Conservation (phyloP, 2,797 vertebrate species). For the Eulemur rubriventer region DNA sequence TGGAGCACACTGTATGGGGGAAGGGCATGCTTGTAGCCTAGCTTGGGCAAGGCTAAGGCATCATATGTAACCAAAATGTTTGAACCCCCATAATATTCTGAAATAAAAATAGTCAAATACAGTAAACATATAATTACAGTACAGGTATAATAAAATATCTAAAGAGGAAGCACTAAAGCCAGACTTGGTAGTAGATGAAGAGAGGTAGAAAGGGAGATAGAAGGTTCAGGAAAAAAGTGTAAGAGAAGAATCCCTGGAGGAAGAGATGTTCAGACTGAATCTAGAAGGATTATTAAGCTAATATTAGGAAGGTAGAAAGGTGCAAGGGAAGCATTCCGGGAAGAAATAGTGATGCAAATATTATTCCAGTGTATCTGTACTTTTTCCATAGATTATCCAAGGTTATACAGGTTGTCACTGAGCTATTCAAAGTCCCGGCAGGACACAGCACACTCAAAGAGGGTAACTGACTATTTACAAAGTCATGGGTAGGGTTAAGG, state of each 20-base stretch:
- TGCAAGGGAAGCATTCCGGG: background rate
- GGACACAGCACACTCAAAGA: background rate
- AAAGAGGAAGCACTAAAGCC: background rate
- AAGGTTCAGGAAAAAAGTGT: background rate
- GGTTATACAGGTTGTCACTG: background rate
- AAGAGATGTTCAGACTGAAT: background rate
- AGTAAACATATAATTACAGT: background rate
- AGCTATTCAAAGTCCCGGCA: background rate
- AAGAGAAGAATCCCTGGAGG: background rate
- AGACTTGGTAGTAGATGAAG: background rate
- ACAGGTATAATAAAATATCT: background rate
- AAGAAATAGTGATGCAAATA: background rate
- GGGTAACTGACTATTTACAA: background rate
- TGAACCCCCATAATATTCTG: too few species aligned
- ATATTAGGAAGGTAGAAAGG: background rate
- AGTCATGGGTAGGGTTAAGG: background rate
- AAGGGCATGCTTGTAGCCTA: too few species aligned
- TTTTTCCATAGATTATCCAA: background rate
- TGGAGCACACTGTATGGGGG: too few species aligned
- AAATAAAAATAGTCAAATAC: background rate
- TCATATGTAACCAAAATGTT: too few species aligned
- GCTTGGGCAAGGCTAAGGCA: too few species aligned
- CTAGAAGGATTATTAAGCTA: background rate
- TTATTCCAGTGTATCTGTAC: background rate
- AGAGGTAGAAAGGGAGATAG: background rate